Percentiles rank a stretch among this genome's conserved stretches.
These are phyloP conservation scores for Denticeps clupeoides DNA, from an alignment of 2,797 vertebrate species.

Conservation along the genomic window DNA sequence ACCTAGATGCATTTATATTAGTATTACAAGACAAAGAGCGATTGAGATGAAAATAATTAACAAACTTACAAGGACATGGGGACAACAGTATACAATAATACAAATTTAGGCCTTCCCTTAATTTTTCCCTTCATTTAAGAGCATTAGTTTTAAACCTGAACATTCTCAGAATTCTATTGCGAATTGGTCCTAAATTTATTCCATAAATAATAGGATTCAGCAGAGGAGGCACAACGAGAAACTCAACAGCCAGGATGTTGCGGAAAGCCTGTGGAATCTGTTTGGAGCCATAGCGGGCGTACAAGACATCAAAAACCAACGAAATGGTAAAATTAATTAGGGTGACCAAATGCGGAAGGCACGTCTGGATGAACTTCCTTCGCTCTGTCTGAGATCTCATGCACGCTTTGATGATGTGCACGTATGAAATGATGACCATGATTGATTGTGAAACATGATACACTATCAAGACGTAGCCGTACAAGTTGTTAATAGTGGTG, in stretches of 20 bases:
- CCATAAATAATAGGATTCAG: conserved; percentile 53
- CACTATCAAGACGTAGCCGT: conserved; percentile 30
- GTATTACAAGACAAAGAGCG: too few species aligned
- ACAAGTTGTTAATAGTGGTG: conserved; percentile 35
- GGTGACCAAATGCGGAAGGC: conserved; percentile 46
- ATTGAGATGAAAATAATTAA: too few species aligned
- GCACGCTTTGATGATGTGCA: conserved; percentile 32
- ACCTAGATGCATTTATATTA: too few species aligned
- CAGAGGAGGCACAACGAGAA: conserved; percentile 46
- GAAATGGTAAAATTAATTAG: conserved; percentile 33
- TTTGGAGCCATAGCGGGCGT: conserved; percentile 31
- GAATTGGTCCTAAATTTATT: conserved; percentile 43
- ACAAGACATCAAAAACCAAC: conserved; percentile 36
- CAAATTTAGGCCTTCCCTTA: conserved; percentile 22
- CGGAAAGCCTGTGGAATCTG: conserved; percentile 14
- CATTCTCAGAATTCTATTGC: conserved; percentile 19
- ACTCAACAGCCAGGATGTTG: conserved; percentile 40
- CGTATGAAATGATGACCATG: conserved; percentile 45
- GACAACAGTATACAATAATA: conserved; percentile 14
- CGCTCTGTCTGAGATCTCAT: conserved; percentile 20
- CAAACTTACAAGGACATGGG: too few species aligned
- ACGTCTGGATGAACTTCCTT: conserved; percentile 49
- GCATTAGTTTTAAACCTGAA: conserved; percentile 4
- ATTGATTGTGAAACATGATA: conserved; percentile 23
- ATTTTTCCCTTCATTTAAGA: conserved; percentile 20